Conservation (phyloP, 2,113 vertebrate species). For the Microtus montanus region DNA sequence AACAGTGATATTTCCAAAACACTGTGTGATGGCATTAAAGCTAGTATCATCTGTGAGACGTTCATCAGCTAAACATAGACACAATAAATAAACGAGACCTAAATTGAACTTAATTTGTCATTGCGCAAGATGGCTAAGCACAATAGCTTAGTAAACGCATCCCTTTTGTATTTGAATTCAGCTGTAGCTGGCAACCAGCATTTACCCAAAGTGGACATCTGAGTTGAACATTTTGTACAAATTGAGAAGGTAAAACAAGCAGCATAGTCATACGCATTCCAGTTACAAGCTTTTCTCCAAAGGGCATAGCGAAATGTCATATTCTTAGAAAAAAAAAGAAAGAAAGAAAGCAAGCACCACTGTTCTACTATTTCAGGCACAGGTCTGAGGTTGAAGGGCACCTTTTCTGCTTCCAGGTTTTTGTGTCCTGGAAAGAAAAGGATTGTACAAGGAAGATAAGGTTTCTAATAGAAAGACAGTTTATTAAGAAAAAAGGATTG, state of each 20-base stretch:
- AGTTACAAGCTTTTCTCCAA: not conserved
- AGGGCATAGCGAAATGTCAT: not conserved
- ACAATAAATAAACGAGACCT: not conserved
- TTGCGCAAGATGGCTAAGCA: not conserved
- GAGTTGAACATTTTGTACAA: not conserved
- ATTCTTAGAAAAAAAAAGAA: not conserved
- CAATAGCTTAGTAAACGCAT: not conserved
- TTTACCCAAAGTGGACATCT: not conserved
- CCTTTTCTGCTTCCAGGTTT: not conserved
- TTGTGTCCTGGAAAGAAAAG: not conserved
- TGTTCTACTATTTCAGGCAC: not conserved
- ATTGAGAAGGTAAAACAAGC: not conserved
- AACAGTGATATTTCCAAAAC: slow-evolving; percentile 1
- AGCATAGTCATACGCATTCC: not conserved
- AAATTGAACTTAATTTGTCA: not conserved
- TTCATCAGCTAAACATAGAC: not conserved
- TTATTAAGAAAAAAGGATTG: not conserved
- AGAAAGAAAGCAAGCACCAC: not conserved
- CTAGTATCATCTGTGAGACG: not conserved
- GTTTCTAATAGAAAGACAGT: not conserved
- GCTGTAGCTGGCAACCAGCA: not conserved
- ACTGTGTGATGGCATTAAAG: not conserved
- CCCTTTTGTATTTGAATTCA: not conserved
- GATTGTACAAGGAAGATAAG: not conserved
- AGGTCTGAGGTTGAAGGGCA: not conserved